Base-by-base conservation (phyloP, 1,140 invertebrate genomes). In the Berghia stephanieae region DNA sequence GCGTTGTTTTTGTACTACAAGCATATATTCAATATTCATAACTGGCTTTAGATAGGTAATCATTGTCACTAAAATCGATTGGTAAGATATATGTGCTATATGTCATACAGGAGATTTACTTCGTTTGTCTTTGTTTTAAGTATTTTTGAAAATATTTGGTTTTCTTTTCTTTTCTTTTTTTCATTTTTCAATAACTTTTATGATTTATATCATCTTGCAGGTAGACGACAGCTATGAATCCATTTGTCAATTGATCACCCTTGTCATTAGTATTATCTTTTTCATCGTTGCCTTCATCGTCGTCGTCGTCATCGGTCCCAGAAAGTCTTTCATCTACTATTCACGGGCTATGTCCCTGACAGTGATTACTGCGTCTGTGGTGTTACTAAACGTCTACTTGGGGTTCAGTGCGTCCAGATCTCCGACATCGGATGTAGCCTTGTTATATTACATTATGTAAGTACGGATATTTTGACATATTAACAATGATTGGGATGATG, bases 391-490 rank as follows among this genome's bases (percentile, higher is more conserved):
- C 46, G 42, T 82, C 34, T 86, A 85, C 74, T 84, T 78, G 60
- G 76, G 70, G 55, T 79, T 81, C 74, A 78, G 75, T 43, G 16
- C 44, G 21, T 38, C 21, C n/a, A 46, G 81, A 10, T 77, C 79
- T 10, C 70, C 80, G 0, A 73, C 78, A 3, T 81, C 83, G 38
- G 81, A 84, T 67, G 73, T 85, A 5, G 80, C 82, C 1, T 68
- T 82, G 0, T 74, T 83, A 46, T 85, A 83, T 76, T 86, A 85
- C 77, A 77, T 80, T 3, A 81, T 83, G 42, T 81, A 80, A 66
- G 83, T 83, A n/a, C n/a, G n/a, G 5, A 24, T 70, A 52, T 57
- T 63, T 52, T 13, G 71, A 21, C n/a, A 27, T 34, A 49, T 13
- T 49, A 16, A n/a, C 13, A n/a, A 16, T 49, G 46, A n/a, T 13